These are phyloP conservation scores for Myiopsitta monachus DNA, from an alignment of 2,113 vertebrate genomes.

Conservation along the genomic window DNA sequence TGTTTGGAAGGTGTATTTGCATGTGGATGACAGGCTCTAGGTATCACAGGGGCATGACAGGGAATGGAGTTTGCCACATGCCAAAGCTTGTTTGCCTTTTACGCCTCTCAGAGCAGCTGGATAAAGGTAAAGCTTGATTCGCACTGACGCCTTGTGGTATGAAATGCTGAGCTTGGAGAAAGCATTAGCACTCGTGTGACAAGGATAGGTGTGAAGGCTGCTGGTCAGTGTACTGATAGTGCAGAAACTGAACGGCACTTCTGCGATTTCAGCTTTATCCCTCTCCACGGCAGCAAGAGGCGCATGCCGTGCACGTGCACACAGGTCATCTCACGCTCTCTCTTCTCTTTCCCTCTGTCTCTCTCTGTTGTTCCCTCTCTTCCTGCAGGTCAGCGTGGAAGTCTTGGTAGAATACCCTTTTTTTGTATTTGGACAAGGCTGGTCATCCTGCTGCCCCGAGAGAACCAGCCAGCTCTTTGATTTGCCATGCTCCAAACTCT, in stretches of 20 bases:
- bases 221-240: not conserved
- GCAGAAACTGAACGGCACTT: not conserved
- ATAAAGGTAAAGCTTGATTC: not conserved
- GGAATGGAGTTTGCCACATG: not conserved
- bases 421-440: constrained; percentile 99
- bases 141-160: not conserved
- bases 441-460: constrained; percentile 98
- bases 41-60: not conserved
- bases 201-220: not conserved
- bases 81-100: not conserved
- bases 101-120: accelerated
- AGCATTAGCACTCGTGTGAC: not conserved
- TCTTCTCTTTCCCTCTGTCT: constrained; percentile 20
- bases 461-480: constrained; percentile 95
- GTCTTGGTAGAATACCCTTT: constrained; percentile 97
- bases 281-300: not conserved
- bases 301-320: not conserved
- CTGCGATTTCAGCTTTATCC: not conserved
- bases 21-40: not conserved
- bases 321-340: constrained; percentile 1
- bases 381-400: constrained; percentile 92
- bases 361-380: constrained; percentile 28
- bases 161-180: not conserved
- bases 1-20: not conserved
- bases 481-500: constrained; percentile 95